Evolutionary conservation across 2,797 vertebrate species (phyloP).

Genomic region (Kryptopterus vitreolus): DNA sequence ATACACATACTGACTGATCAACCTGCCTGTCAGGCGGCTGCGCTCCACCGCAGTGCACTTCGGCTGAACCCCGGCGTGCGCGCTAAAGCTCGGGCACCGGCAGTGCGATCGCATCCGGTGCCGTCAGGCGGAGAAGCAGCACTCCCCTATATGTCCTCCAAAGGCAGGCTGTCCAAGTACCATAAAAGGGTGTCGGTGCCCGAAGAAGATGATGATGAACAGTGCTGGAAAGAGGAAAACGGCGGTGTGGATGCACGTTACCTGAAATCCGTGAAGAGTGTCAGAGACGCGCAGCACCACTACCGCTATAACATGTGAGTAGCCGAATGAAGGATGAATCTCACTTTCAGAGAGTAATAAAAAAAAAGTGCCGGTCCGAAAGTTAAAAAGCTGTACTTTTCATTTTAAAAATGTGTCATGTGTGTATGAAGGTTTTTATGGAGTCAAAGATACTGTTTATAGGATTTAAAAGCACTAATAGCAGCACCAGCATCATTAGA

Average conservation of each 20-base stretch:
- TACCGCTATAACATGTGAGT: conserved; percentile 57
- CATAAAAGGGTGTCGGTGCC: conserved; percentile 54
- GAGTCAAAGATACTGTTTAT: background rate
- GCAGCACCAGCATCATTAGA: too few relatives aligned
- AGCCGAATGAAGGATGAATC: background rate
- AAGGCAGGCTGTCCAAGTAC: conserved; percentile 39
- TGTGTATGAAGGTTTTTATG: background rate
- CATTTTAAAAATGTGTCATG: background rate
- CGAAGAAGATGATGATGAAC: conserved; percentile 60
- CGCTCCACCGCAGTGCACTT: conserved; percentile 24
- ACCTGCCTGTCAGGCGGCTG: conserved; percentile 1
- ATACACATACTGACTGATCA: conserved; percentile 12
- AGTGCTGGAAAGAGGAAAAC: conserved; percentile 62
- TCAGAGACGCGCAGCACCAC: conserved; percentile 45
- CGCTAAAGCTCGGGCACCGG: conserved; percentile 16
- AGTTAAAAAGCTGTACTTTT: background rate
- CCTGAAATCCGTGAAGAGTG: conserved; percentile 49
- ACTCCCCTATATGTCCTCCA: conserved; percentile 49
- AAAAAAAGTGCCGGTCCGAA: background rate
- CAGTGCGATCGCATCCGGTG: conserved; percentile 12
- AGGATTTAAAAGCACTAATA: background rate
- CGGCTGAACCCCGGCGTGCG: conserved; percentile 2
- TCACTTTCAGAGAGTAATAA: background rate
- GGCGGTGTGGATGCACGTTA: conserved; percentile 58
- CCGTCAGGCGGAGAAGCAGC: conserved; percentile 12